Conservation (phyloP, 2,888 invertebrate genomes). For the Scelioninae gen. 2 region DNA sequence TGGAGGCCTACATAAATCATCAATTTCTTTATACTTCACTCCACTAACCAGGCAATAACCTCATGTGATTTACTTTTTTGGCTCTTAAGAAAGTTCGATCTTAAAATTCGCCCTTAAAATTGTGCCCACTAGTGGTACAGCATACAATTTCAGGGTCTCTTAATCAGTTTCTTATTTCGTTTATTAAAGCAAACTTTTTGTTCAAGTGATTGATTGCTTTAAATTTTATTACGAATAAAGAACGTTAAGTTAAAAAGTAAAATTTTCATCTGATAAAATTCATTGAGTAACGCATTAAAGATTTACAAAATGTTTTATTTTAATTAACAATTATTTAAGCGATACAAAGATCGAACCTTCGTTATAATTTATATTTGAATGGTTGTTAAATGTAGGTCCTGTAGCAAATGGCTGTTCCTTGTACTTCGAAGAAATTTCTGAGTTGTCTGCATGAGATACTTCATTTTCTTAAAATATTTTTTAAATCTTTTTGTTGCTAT, state of each 20-base stretch:
- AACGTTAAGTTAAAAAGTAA: too few relatives aligned
- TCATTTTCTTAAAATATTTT: constrained; percentile 4
- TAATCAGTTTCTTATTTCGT: too few relatives aligned
- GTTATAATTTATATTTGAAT: neutral
- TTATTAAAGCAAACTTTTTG: too few relatives aligned
- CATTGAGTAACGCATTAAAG: too few relatives aligned
- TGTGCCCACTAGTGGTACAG: too few relatives aligned
- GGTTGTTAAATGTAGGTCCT: constrained; percentile 16
- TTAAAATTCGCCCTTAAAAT: too few relatives aligned
- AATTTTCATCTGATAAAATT: too few relatives aligned
- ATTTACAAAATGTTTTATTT: too few relatives aligned
- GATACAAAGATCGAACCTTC: constrained; percentile 1
- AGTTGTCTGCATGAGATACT: constrained; percentile 21
- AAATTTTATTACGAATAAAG: too few relatives aligned
- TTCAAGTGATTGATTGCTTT: too few relatives aligned
- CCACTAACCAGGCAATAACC: constrained; percentile 74
- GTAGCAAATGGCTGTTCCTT: constrained; percentile 17
- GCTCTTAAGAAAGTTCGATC: constrained; percentile 39
- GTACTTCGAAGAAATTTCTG: constrained; percentile 3
- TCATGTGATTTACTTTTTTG: constrained; percentile 64
- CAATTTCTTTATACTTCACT: constrained; percentile 71
- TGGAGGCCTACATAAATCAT: constrained; percentile 92
- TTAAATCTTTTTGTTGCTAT: neutral
- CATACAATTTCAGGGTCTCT: too few relatives aligned
- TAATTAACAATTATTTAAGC: too few relatives aligned